phyloP scores from a whole-genome alignment of 2,888 invertebrate species.

The Eupithecia exiguata region DNA sequence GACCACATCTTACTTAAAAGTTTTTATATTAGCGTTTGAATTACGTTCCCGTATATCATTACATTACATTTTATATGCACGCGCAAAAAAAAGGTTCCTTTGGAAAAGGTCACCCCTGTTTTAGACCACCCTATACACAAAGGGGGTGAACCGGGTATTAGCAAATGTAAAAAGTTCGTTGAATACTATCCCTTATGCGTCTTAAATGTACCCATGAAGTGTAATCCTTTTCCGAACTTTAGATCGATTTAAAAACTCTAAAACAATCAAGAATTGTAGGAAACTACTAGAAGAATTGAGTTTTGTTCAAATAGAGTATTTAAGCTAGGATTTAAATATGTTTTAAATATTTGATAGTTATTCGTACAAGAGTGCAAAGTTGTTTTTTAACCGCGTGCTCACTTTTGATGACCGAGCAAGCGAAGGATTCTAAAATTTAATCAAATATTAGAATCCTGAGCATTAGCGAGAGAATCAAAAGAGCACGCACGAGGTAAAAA shows the following conservation, averaged over 20 bases:
- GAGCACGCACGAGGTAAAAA: no score
- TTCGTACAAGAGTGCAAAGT: no score
- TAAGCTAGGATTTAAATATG: no score
- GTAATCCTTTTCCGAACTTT: slow-evolving; percentile 24
- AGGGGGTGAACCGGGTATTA: slow-evolving; percentile 23
- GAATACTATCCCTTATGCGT: slow-evolving; percentile 30
- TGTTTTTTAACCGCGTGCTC: no score
- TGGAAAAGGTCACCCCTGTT: not conserved
- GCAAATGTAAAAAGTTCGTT: slow-evolving; percentile 31
- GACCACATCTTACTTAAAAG: no score
- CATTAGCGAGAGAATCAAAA: no score
- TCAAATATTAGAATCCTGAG: no score
- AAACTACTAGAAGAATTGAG: not conserved
- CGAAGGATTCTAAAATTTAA: no score
- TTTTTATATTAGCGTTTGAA: not conserved
- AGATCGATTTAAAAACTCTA: slow-evolving; percentile 12
- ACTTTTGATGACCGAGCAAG: no score
- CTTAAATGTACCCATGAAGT: slow-evolving; percentile 25
- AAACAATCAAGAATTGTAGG: not conserved
- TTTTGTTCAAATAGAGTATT: not conserved
- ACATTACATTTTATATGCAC: not conserved
- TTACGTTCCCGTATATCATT: not conserved
- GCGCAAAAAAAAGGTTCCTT: not conserved
- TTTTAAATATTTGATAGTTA: no score
- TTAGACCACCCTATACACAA: slow-evolving; percentile 19